Evolutionary conservation across 1,140 invertebrate species (phyloP), one percentile per base, ranked within the genome.

Genomic region (Pseudoatta argentina): DNA sequence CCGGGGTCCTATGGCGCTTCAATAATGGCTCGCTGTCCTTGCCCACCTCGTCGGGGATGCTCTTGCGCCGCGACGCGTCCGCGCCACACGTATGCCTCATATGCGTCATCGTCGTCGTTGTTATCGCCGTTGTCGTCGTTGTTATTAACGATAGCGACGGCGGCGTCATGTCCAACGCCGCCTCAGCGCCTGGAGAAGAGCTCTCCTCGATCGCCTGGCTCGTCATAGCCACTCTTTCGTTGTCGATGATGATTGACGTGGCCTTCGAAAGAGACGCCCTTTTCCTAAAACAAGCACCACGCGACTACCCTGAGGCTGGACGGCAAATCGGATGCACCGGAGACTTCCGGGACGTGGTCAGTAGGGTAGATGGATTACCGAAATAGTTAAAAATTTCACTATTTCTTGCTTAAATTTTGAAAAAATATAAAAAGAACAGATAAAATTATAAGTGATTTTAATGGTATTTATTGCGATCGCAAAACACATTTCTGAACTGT

Each of bases 251-350:
- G 59, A 93, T 90, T 61, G 91, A 85, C 44, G 92, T 91, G 27
- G 88, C 86, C 83, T 93, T 95, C 21, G 92, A 92, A 75, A 94
- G 93, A n/a, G 92, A 93, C 27, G 92, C 91, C 91, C 94, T 94
- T 83, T 95, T 95, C 88, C 95, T 95, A 89, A 67, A 90, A 93
- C 90, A 89, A 67, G 85, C 89, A 93, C 61, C 88, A 90, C 90
- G 91, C 89, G 88, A 92, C 91, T 92, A 92, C 87, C 24, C 83
- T 92, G 87, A 93, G 90, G 83, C 90, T 91, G 89, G 89, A 91
- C 87, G 89, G 71, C 87, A 87, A 85, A 86, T 76, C 86, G 81
- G 77, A 79, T 81, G 21, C 69, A 73, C 86, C 69, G 55, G 69
- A 27, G 14, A 61, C 24, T 81, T 57, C 8, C 5, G 21, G 21